Evolutionary conservation across 2,797 vertebrate species (phyloP).

Genomic region (Notolepis coatsorum): DNA sequence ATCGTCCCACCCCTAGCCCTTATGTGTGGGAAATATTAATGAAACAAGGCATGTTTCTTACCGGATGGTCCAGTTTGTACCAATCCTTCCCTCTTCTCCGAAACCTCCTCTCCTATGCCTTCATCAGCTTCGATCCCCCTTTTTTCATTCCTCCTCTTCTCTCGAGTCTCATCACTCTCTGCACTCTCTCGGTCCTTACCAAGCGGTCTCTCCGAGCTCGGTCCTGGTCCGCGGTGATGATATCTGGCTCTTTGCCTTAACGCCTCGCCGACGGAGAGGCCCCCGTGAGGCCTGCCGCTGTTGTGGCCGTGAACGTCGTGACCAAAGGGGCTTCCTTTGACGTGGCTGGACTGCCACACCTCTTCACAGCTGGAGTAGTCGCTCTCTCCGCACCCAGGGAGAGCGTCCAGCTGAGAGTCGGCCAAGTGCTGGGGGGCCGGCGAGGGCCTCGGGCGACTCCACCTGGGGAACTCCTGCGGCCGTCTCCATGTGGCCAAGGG

Average conservation of each 20-base stretch:
- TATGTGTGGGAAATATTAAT: too few species aligned
- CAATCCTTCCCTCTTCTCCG: constrained; percentile 50
- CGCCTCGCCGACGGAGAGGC: constrained; percentile 28
- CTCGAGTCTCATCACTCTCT: constrained; percentile 41
- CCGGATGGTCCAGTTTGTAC: constrained; percentile 55
- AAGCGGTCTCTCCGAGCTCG: constrained; percentile 63
- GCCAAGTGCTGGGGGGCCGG: constrained; percentile 68
- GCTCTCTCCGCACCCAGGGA: constrained; percentile 48
- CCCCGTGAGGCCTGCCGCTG: constrained; percentile 36
- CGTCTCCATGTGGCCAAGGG: constrained; percentile 84
- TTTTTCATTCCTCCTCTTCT: constrained; percentile 60
- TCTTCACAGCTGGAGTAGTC: constrained; percentile 70
- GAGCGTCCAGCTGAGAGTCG: constrained; percentile 72
- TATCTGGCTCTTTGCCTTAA: constrained; percentile 62
- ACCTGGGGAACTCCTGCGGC: constrained; percentile 78
- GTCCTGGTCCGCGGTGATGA: constrained; percentile 67
- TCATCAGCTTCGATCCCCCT: constrained; percentile 76
- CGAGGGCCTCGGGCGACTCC: constrained; percentile 70
- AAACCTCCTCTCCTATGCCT: constrained; percentile 67
- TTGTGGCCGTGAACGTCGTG: constrained; percentile 51
- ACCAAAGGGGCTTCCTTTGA: constrained; percentile 44
- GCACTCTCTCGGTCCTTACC: constrained; percentile 69
- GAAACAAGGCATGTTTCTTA: constrained; percentile 46
- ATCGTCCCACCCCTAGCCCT: too few species aligned
- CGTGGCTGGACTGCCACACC: constrained; percentile 55